Evolutionary conservation across 2,113 vertebrate species (phyloP), one percentile per base, ranked within the genome.

Genomic region (Bos indicus): DNA sequence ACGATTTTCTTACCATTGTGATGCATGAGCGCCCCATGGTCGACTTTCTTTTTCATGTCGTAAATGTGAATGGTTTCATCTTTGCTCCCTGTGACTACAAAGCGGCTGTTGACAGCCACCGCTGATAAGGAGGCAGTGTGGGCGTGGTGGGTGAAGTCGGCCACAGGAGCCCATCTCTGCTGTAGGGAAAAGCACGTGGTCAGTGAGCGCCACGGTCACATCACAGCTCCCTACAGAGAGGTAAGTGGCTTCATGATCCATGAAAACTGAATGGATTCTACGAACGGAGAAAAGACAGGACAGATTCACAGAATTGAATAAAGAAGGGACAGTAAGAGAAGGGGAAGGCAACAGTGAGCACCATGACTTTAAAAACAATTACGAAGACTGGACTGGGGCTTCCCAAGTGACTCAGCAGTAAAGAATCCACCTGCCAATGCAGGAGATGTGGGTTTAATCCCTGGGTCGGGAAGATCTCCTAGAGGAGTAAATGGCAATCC

Each of bases 31-130:
- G 99, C 98, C 2, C 99, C 99, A 2, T 99, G 99, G 88, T 99
- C 99, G 7, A 91, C 95, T 85, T 98, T 99, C 97, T 99, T 99
- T 98, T 99, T 99, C 99, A 99, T 99, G 92, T 99, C 99, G 94
- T 99, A 99, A 81, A 99, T 99, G 90, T 99, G 99, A n/a, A 99
- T 99, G 1, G 99, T 99, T 98, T 99, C 99, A 98, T 99, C 99
- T 98, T 98, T 99, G 99, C 99, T 99, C 33, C 99, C 99, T 2
- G 99, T 99, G 36, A 99, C 99, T 0, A 99, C 99, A 3, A 99
- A 99, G 96, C 99, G 99, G 96, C 99, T 99, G 56, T 99, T 99
- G 74, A 99, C 98, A 1, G 99, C 99, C 74, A 99, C 98, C 0
- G 98, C 98, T 0, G 99, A 99, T 93, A 99, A 94, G 0, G 99